phyloP scores from a whole-genome alignment of 2,888 invertebrate species.

The Pterostichus madidus region DNA sequence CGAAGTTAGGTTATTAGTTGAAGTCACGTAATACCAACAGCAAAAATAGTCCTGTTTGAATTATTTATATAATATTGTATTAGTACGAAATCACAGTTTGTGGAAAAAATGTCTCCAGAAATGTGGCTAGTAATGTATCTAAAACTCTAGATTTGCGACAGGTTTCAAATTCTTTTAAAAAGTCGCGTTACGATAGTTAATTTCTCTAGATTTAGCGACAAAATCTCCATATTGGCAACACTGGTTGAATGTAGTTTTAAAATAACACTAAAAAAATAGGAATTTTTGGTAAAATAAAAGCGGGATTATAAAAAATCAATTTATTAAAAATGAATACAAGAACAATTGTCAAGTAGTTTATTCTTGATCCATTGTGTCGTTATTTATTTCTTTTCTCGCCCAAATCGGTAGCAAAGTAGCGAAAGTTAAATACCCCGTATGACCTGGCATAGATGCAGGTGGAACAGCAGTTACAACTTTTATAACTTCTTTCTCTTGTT shows the following conservation, averaged over 20 bases:
- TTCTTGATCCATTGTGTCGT: conserved; percentile 16
- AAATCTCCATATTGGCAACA: too few species aligned
- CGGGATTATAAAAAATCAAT: conserved; percentile 13
- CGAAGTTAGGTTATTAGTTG: too few species aligned
- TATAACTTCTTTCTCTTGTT: conserved; percentile 73
- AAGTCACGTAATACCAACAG: too few species aligned
- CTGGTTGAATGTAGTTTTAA: conserved; percentile 14
- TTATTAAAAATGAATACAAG: conserved; percentile 34
- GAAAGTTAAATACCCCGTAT: conserved; percentile 97
- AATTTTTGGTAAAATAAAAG: neutral
- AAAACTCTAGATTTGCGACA: too few species aligned
- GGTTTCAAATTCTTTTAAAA: too few species aligned
- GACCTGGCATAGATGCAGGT: conserved; percentile 89
- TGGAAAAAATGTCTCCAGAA: too few species aligned
- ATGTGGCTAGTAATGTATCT: too few species aligned
- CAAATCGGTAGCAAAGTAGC: conserved; percentile 89
- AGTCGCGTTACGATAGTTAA: too few species aligned
- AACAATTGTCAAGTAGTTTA: conserved; percentile 15
- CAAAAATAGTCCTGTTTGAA: too few species aligned
- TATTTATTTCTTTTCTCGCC: conserved; percentile 74
- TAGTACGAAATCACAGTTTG: too few species aligned
- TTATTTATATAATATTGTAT: too few species aligned
- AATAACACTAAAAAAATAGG: neutral
- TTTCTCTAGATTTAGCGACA: too few species aligned
- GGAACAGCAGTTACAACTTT: conserved; percentile 82